These are phyloP conservation scores for Athalia cordata DNA, from an alignment of 2,888 invertebrate genomes.

Conservation along the genomic window DNA sequence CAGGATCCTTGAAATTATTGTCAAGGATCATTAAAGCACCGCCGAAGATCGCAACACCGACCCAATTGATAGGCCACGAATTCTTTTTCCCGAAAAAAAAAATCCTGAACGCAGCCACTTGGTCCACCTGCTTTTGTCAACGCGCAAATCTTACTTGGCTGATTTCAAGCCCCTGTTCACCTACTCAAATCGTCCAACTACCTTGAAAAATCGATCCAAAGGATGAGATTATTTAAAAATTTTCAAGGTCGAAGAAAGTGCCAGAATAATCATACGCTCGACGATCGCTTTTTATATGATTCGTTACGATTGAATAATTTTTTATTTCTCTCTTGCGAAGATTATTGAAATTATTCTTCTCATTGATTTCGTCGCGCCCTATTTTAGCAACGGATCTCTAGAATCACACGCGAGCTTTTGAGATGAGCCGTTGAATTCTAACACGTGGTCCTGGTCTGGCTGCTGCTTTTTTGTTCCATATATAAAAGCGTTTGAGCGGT, in stretches of 20 bases:
- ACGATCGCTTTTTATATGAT: not conserved
- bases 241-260: not conserved
- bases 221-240: not conserved
- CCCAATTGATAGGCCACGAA: conserved; percentile 37
- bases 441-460: not conserved
- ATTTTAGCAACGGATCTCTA: not conserved
- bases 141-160: conserved; percentile 24
- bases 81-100: not conserved
- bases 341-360: not conserved
- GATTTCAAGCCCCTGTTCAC: not conserved
- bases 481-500: conserved; percentile 25
- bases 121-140: conserved; percentile 19
- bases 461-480: conserved; percentile 17
- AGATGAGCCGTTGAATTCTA: not conserved
- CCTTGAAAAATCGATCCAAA: conserved; percentile 5
- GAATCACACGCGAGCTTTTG: conserved; percentile 14
- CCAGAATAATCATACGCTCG: not conserved
- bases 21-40: conserved; percentile 33
- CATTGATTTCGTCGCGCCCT: not conserved
- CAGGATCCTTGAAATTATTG: conserved; percentile 23
- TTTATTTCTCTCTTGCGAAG: not conserved
- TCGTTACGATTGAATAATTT: conserved; percentile 2
- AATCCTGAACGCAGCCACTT: conserved; percentile 21
- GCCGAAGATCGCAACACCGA: conserved; percentile 23
- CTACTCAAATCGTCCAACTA: conserved; percentile 12